These are phyloP conservation scores for Brachyptera putata DNA, from an alignment of 2,888 invertebrate genomes.

Conservation along the genomic window DNA sequence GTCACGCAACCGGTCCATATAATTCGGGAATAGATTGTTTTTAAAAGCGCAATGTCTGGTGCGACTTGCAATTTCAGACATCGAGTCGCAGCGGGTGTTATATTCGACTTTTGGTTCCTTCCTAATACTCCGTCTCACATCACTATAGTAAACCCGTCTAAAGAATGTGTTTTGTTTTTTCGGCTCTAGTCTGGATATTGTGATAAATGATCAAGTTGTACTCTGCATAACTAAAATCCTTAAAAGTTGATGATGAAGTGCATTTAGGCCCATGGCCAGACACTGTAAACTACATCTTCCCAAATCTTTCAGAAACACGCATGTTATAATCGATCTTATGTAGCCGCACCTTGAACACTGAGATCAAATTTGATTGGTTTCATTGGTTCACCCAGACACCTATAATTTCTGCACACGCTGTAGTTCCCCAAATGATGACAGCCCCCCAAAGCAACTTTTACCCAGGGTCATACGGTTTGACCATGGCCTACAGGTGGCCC, in stretches of 20 bases:
- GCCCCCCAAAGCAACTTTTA: not conserved
- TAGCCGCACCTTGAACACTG: not conserved
- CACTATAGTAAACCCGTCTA: not conserved
- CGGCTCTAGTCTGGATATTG: conserved; percentile 9
- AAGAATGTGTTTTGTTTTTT: not conserved
- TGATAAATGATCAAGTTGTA: conserved; percentile 3
- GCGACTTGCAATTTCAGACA: too few relatives aligned
- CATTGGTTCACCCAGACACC: too few relatives aligned
- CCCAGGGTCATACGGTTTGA: conserved; percentile 3
- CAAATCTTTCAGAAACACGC: not conserved
- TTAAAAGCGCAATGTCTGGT: not conserved
- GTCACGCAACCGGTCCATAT: conserved; percentile 1
- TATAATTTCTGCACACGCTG: not conserved
- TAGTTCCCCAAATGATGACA: not conserved
- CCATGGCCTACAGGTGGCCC: not conserved
- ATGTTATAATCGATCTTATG: not conserved
- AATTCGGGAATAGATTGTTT: not conserved
- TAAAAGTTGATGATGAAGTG: conserved; percentile 16
- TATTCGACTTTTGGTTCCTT: too few relatives aligned
- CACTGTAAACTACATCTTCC: not conserved
- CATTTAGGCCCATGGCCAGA: conserved; percentile 12
- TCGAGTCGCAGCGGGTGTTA: too few relatives aligned
- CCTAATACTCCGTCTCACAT: too few relatives aligned
- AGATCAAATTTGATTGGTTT: too few relatives aligned
- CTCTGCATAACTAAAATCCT: conserved; percentile 5